These are phyloP conservation scores for Saccopteryx leptura DNA, from an alignment of 2,113 vertebrate species.

Conservation along the genomic window DNA sequence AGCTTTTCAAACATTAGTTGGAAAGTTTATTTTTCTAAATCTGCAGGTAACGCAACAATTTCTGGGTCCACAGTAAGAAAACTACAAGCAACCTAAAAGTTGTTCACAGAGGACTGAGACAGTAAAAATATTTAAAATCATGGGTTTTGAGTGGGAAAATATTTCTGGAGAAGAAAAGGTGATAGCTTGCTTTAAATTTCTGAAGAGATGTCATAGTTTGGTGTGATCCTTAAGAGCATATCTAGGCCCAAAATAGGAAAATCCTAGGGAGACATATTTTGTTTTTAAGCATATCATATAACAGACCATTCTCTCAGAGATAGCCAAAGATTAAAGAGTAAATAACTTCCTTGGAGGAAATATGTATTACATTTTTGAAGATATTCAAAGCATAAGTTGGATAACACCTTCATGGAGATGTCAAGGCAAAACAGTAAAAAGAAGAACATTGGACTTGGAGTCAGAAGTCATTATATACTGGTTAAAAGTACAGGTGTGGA, in stretches of 20 bases:
- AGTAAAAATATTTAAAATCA: conserved; percentile 35
- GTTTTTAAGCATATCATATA: conserved; percentile 31
- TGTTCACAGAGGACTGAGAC: background rate
- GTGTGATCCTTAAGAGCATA: conserved; percentile 34
- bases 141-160: background rate
- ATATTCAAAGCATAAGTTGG: background rate
- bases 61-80: background rate
- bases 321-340: conserved; percentile 21
- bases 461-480: conserved; percentile 54
- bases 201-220: background rate
- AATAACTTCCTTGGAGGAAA: background rate
- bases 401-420: background rate
- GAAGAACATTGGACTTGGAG: conserved; percentile 68
- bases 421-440: conserved; percentile 19
- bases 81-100: conserved; percentile 20
- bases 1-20: conserved; percentile 6
- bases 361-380: background rate
- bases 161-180: conserved; percentile 12
- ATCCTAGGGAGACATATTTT: conserved; percentile 16
- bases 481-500: background rate
- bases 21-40: background rate
- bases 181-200: conserved; percentile 4
- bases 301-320: background rate
- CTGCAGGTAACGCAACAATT: background rate
- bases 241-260: background rate